Evolutionary conservation across 2,113 vertebrate species (phyloP).

Genomic region (Pedetes capensis): DNA sequence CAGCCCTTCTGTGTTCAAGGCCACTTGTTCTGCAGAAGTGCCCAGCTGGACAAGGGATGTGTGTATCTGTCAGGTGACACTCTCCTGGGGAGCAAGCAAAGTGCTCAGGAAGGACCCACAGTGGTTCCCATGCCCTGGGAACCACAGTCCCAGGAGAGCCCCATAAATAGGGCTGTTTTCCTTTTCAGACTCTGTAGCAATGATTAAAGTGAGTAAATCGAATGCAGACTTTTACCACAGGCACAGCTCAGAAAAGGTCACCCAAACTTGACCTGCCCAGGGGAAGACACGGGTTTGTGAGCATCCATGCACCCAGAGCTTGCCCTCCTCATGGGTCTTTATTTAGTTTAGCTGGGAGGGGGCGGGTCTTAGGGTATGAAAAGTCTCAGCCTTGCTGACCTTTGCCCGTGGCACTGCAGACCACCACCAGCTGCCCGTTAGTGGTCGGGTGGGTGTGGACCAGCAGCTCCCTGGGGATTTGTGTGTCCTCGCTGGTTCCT

Average conservation of each 20-base stretch:
- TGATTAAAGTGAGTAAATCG: neutral
- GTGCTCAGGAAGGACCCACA: neutral
- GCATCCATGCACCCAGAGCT: neutral
- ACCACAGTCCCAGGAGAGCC: neutral
- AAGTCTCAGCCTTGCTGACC: no score
- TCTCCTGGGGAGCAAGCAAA: neutral
- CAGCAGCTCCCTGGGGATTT: no score
- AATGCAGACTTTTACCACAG: neutral
- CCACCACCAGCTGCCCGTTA: neutral
- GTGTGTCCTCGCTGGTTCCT: neutral
- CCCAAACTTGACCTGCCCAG: neutral
- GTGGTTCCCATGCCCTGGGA: neutral
- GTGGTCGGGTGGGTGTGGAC: no score
- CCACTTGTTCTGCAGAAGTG: neutral
- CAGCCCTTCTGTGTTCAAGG: neutral
- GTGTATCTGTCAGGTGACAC: neutral
- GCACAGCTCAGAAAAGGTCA: neutral
- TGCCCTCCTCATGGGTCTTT: fast-evolving
- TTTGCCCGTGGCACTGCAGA: neutral
- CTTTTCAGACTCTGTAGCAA: neutral
- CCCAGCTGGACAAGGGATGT: neutral
- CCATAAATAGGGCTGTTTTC: neutral
- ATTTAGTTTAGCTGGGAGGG: neutral
- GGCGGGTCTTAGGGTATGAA: neutral
- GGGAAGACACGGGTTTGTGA: neutral